These are phyloP conservation scores for Drosophila falleni DNA, from an alignment of 2,888 invertebrate species.

Conservation along the genomic window DNA sequence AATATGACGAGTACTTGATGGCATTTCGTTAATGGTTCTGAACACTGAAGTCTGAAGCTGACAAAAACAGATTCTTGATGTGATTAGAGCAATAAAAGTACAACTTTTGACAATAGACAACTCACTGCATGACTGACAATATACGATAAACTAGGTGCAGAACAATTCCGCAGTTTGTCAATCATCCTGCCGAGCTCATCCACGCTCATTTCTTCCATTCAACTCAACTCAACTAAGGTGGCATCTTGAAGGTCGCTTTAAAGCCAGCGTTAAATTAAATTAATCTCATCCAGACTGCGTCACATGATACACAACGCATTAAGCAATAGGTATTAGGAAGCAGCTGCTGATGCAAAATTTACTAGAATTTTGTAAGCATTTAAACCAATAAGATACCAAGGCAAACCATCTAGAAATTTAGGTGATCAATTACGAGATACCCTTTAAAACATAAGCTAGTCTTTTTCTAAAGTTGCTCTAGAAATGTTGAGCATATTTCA, in stretches of 20 bases:
- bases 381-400: slow-evolving; percentile 48
- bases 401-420: not conserved
- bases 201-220: not conserved
- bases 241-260: slow-evolving; percentile 51
- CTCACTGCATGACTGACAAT: slow-evolving; percentile 37
- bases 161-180: slow-evolving; percentile 59
- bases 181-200: slow-evolving; percentile 38
- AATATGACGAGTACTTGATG: slow-evolving; percentile 46
- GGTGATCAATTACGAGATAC: not conserved
- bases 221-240: slow-evolving; percentile 18
- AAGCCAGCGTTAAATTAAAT: slow-evolving; percentile 65
- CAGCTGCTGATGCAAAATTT: slow-evolving; percentile 48
- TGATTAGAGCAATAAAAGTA: slow-evolving; percentile 54
- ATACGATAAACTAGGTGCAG: slow-evolving; percentile 14
- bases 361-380: slow-evolving; percentile 49
- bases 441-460: not conserved
- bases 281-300: slow-evolving; percentile 47
- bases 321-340: slow-evolving; percentile 52
- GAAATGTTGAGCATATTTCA: not conserved
- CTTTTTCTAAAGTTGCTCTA: too few relatives aligned
- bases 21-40: slow-evolving; percentile 53
- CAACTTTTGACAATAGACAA: slow-evolving; percentile 38
- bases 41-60: not conserved
- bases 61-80: slow-evolving; percentile 39
- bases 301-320: slow-evolving; percentile 52